phyloP scores from a whole-genome alignment of 2,797 vertebrate genomes.

The Sebastes glaucus region DNA sequence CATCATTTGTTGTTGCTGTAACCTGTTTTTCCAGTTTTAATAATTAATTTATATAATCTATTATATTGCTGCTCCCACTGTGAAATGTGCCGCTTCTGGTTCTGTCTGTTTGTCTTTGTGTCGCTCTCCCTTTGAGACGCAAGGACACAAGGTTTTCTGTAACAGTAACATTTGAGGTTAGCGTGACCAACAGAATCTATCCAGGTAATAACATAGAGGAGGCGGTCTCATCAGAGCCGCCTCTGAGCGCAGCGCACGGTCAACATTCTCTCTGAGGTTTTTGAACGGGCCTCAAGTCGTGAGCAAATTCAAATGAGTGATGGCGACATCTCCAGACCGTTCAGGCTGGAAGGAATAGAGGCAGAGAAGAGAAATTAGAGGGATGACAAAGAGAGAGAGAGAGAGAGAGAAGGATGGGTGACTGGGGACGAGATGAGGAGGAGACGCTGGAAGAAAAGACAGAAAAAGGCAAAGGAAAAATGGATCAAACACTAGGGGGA shows the following conservation, averaged over 20 bases:
- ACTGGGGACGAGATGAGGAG: constrained; percentile 2
- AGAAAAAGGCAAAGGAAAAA: neutral
- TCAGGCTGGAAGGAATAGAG: constrained; percentile 11
- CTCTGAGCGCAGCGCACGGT: neutral
- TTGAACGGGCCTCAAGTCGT: neutral
- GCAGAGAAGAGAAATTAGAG: constrained; percentile 17
- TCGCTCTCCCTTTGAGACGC: neutral
- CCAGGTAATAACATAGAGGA: neutral
- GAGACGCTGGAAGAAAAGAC: neutral
- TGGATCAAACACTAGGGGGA: neutral
- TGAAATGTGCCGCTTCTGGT: neutral
- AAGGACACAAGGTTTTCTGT: neutral
- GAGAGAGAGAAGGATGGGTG: constrained; percentile 2
- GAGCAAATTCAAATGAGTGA: constrained; percentile 39
- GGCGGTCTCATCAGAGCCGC: neutral
- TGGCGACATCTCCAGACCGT: constrained; percentile 8
- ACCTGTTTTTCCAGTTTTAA: too few species aligned
- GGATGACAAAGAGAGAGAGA: constrained; percentile 4
- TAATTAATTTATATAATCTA: neutral
- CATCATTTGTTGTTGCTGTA: too few species aligned
- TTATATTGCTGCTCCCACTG: too few species aligned
- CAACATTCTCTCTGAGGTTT: constrained; percentile 23
- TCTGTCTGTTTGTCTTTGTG: neutral
- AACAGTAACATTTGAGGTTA: neutral
- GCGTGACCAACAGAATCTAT: neutral